Percentiles rank a stretch among this genome's conserved stretches.
Conservation (phyloP, 2,888 invertebrate genomes). For the Ennomos fuscantarius region DNA sequence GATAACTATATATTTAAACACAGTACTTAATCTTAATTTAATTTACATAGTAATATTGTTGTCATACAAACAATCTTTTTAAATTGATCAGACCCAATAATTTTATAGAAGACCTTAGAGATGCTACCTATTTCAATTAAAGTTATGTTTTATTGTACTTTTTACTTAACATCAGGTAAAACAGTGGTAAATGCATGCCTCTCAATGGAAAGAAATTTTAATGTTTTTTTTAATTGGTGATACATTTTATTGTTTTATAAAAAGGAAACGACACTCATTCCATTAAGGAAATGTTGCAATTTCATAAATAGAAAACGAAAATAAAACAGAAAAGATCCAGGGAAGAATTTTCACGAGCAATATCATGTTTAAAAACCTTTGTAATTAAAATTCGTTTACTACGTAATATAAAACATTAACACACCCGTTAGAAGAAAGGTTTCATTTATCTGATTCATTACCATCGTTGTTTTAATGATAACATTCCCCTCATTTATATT, state of each 20-base stretch:
- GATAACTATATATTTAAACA: too few relatives aligned
- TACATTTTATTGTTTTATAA: conserved; percentile 2
- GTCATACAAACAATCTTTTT: too few relatives aligned
- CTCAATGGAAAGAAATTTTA: too few relatives aligned
- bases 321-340: conserved; percentile 28
- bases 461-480: conserved; percentile 67
- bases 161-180: too few relatives aligned
- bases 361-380: conserved; percentile 19
- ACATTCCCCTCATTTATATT: conserved; percentile 56
- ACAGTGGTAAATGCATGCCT: too few relatives aligned
- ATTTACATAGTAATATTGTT: too few relatives aligned
- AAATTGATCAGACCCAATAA: too few relatives aligned
- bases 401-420: conserved; percentile 57
- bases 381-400: conserved; percentile 27
- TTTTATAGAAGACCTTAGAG: too few relatives aligned
- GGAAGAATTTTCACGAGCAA: conserved; percentile 23
- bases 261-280: conserved; percentile 18
- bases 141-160: too few relatives aligned
- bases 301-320: conserved; percentile 23
- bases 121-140: too few relatives aligned
- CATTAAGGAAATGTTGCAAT: conserved; percentile 27
- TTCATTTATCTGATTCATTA: conserved; percentile 69
- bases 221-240: too few relatives aligned
- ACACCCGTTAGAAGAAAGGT: conserved; percentile 56
- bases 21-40: too few relatives aligned